Base-by-base conservation (phyloP, 2,113 vertebrate genomes). In the Corapipo altera region DNA sequence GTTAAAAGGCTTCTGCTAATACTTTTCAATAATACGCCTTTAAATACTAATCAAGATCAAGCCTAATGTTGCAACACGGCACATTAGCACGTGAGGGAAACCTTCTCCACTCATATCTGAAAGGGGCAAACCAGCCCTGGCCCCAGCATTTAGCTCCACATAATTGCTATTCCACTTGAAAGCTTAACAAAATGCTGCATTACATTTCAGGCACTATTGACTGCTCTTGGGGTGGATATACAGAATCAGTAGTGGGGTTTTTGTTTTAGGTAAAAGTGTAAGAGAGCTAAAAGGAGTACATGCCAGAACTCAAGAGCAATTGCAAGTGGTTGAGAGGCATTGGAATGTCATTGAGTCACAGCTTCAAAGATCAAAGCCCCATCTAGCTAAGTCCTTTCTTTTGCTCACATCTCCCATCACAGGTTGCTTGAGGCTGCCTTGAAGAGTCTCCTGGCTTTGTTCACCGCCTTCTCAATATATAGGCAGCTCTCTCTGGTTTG, bases 271-370 rank as follows among this genome's bases (percentile, higher is more conserved):
- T 23, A 59, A 69, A 82, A 28, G 13, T 24, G 28, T 26, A 43
- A 70, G 59, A 77, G 37, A 51, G 59, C 6, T 44, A 66, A 70
- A 74, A 67, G 27, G 12, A 55, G 6, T 11, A 18, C 39, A 23
- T 44, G 15, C 2, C n/a, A 61, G 16, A 28, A 44, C 44, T 86
- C 57, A 84, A 90, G 55, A 74, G 44, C 72, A 86, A 78, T 69
- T 3, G 2, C 19, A 22, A 0, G 0, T 9, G 20, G 5, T 16
- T 80, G 52, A 84, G 48, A 81, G 32, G 32, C 26, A 18, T 8
- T 78, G 33, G 44, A 74, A 70, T 43, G 57, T 37, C 48, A 18
- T 22, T 28, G 18, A 51, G 30, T 61, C 43, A 61, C 12, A 61
- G 2, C 37, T 94, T 61, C 57, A 77, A 88, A 57, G 32, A 18